Base-by-base conservation (phyloP, 2,797 vertebrate species). In the Mormyrus hasselquistii region DNA sequence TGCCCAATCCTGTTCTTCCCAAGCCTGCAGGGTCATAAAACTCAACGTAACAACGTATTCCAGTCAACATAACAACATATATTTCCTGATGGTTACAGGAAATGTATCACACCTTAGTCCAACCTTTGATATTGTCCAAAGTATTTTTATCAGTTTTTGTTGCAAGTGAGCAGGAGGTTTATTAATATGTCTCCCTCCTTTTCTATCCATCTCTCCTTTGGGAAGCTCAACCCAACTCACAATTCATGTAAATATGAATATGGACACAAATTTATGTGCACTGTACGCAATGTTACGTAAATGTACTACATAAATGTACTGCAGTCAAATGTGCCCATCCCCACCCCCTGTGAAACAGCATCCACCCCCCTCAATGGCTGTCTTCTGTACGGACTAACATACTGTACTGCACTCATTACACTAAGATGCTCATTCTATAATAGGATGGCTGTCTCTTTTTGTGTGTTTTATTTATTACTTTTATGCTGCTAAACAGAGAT, bases 51-150 rank as follows among this genome's bases (percentile, higher is more conserved):
- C 25, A 29, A 29, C 25, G 25, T 65, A 62, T 49, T 88, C 34
- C 34, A 14, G 87, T 88, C 14, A 55, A 29, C 52, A 59, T 88
- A 65, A 82, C 50, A 57, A 79, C 69, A 44, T 88, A 76, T 44
- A 38, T n/a, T 41, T 50, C 38, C 52, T 47, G 25, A 22, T 79
- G 53, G 52, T 47, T 34, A 59, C 5, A 57, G 53, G 22, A 84
- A 88, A 62, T 6, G 0, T 57, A 57, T 47, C 10, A 19, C 1
- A 22, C 73, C 53, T 44, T 55, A 44, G 52, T 3, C n/a, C 16
- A n/a, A 34, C 52, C 19, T 2, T 47, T 29, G 25, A 29, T 29
- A 29, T 29, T 29, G 25, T 29, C 25, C 25, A 29, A 47, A 52
- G 9, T 29, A 41, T 10, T 69, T 38, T 59, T 41, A 22, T 22